Conservation (phyloP, 1,140 invertebrate genomes). For the Cheumatopsyche charites region DNA sequence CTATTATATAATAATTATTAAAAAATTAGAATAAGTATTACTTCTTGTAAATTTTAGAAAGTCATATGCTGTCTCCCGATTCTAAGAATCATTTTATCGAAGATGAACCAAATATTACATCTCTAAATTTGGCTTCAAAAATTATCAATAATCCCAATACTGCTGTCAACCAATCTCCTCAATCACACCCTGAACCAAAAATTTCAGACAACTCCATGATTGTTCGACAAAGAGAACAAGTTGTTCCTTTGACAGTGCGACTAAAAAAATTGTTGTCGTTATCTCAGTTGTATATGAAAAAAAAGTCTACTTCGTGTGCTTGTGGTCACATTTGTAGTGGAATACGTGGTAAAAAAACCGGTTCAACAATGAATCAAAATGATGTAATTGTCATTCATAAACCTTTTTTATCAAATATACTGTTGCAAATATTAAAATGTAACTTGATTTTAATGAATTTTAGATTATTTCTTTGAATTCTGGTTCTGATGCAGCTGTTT, state of each 20-base stretch:
- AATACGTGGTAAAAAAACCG: constrained; percentile 49
- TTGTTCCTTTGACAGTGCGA: constrained; percentile 48
- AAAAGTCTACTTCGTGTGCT: constrained; percentile 54
- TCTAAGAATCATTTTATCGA: constrained; percentile 28
- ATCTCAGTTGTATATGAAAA: constrained; percentile 59
- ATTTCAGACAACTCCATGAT: background rate
- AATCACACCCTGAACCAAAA: background rate
- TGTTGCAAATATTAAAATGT: too few relatives aligned
- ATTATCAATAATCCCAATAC: constrained; percentile 40
- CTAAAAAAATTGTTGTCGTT: constrained; percentile 68
- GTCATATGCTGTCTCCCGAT: constrained; percentile 42
- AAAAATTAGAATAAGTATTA: constrained; percentile 47
- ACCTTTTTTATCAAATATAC: too few relatives aligned
- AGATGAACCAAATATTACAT: constrained; percentile 23
- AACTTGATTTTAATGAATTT: too few relatives aligned
- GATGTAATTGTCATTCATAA: too few relatives aligned
- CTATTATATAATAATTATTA: background rate
- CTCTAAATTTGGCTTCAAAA: constrained; percentile 44
- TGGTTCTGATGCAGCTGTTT: too few relatives aligned
- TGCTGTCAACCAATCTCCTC: background rate
- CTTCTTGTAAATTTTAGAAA: constrained; percentile 11
- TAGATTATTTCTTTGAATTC: too few relatives aligned
- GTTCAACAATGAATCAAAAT: too few relatives aligned
- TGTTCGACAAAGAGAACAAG: constrained; percentile 37
- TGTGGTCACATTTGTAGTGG: constrained; percentile 63